Evolutionary conservation across 2,113 vertebrate species (phyloP).

Genomic region (Murina feae): DNA sequence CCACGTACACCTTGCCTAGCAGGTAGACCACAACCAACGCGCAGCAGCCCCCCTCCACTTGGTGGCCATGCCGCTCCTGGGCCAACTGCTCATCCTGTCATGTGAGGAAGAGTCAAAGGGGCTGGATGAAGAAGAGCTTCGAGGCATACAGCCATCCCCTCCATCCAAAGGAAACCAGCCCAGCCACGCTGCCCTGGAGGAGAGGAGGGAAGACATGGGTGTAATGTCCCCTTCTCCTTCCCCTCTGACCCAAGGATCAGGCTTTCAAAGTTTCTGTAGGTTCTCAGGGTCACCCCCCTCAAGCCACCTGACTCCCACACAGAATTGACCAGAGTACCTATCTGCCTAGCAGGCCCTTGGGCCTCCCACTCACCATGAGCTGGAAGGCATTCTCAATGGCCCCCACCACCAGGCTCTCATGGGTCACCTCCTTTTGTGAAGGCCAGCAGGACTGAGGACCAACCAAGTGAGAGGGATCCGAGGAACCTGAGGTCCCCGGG

Average conservation of each 20-base stretch:
- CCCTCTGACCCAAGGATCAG: background rate
- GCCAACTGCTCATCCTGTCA: slow-evolving; percentile 92
- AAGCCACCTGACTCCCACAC: background rate
- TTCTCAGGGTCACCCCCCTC: background rate
- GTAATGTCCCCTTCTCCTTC: background rate
- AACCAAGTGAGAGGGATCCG: slow-evolving; percentile 30
- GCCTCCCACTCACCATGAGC: slow-evolving; percentile 87
- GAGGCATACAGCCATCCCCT: background rate
- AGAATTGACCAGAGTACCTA: background rate
- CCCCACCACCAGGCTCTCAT: slow-evolving; percentile 93
- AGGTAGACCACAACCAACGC: slow-evolving; percentile 91
- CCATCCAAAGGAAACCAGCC: background rate
- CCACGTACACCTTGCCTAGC: slow-evolving; percentile 96
- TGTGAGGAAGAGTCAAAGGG: background rate
- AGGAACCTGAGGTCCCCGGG: slow-evolving; percentile 44
- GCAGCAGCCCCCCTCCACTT: slow-evolving; percentile 93
- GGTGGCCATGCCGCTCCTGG: slow-evolving; percentile 85
- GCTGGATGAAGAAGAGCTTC: background rate
- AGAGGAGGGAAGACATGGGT: background rate
- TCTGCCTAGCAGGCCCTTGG: background rate
- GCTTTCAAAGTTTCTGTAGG: background rate
- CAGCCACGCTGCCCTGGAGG: background rate
- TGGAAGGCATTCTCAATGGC: slow-evolving; percentile 96
- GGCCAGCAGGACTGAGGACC: slow-evolving; percentile 84
- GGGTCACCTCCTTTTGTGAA: slow-evolving; percentile 92